A percentile compares a stretch with the other conserved stretches of the same genome.
Evolutionary conservation across 2,113 vertebrate species (phyloP).

Genomic region (Smithornis capensis): DNA sequence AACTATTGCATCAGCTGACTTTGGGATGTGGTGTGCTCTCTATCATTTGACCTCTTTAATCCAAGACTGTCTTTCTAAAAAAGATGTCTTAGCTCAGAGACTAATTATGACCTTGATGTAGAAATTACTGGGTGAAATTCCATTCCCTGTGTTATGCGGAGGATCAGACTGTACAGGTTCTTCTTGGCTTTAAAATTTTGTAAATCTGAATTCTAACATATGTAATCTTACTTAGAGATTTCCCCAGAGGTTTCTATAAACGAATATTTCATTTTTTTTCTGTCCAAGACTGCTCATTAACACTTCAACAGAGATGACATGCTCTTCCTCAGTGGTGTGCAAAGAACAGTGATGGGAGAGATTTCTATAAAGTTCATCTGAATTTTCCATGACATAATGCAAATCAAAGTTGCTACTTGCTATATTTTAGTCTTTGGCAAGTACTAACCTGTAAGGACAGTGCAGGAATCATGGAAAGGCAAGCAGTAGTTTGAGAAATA

Average conservation of each 20-base stretch:
- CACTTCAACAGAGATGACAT: not conserved
- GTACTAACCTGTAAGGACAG: not conserved
- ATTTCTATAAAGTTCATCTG: not conserved
- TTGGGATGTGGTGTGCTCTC: slow-evolving; percentile 35
- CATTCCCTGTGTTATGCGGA: not conserved
- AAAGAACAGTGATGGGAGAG: not conserved
- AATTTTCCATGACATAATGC: not conserved
- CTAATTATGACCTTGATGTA: slow-evolving; percentile 48
- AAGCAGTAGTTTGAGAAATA: not conserved
- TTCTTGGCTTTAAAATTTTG: not conserved
- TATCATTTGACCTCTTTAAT: slow-evolving; percentile 61
- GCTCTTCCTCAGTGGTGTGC: not conserved
- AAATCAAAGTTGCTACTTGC: not conserved
- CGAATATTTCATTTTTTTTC: not conserved
- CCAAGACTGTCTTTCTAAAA: slow-evolving; percentile 47
- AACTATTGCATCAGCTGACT: slow-evolving; percentile 29
- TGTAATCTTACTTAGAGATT: slow-evolving; percentile 17
- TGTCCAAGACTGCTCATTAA: not conserved
- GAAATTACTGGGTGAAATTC: slow-evolving; percentile 60
- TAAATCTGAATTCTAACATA: slow-evolving; percentile 10
- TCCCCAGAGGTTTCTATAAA: not conserved
- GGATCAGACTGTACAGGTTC: not conserved
- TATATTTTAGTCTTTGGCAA: not conserved
- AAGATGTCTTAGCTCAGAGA: not conserved
- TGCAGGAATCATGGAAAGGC: not conserved